phyloP scores from a whole-genome alignment of 1,140 invertebrate species.

The Ceratitis capitata region DNA sequence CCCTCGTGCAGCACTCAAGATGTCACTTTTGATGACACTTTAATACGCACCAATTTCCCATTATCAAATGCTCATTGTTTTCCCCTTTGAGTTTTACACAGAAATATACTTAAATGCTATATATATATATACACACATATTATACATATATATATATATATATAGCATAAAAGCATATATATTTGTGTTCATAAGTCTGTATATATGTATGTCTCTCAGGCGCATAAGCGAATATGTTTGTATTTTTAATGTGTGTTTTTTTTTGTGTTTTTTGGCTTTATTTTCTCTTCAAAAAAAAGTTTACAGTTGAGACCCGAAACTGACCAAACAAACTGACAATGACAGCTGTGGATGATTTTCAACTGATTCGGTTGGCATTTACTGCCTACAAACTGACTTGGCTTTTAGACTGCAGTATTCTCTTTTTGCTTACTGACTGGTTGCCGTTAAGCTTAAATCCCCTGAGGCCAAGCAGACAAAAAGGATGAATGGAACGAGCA shows the following conservation, averaged over 20 bases:
- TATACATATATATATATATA: not conserved
- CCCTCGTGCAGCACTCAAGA: not conserved
- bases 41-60: constrained; percentile 5
- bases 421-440: not conserved
- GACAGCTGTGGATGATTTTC: not conserved
- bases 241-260: not conserved
- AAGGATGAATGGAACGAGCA: not conserved
- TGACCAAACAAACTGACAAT: not conserved
- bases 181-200: no score
- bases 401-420: not conserved
- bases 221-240: not conserved
- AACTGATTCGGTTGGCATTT: not conserved
- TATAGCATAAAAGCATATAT: no score
- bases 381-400: not conserved
- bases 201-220: not conserved
- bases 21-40: constrained; percentile 16
- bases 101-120: no score
- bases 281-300: not conserved
- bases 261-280: not conserved
- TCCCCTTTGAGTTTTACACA: not conserved
- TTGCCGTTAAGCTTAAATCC: not conserved
- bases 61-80: constrained; percentile 10
- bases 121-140: not conserved
- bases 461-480: not conserved
- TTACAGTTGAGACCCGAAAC: not conserved